Percentiles rank a stretch among this genome's conserved stretches.
phyloP scores from a whole-genome alignment of 2,113 vertebrate genomes.

The Hyla sarda region DNA sequence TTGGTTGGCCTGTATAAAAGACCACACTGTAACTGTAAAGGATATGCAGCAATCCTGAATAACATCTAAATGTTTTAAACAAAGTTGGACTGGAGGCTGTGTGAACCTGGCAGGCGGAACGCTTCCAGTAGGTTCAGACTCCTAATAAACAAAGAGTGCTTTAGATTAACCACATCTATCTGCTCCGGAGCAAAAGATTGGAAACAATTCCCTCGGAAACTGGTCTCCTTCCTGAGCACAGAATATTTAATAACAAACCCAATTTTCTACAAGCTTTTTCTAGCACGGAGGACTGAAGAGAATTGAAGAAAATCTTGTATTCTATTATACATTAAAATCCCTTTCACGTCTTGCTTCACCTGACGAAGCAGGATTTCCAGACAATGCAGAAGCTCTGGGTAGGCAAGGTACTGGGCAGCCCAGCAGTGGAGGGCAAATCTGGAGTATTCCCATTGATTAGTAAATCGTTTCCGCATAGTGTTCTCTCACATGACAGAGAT shows the following conservation, averaged over 20 bases:
- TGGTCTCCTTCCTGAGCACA: slow-evolving; percentile 39
- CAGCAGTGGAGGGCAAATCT: too few relatives aligned
- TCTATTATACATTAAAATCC: not conserved
- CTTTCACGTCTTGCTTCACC: too few relatives aligned
- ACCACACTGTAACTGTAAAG: not conserved
- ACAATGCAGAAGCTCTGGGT: too few relatives aligned
- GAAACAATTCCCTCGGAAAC: slow-evolving; percentile 51
- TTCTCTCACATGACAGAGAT: too few relatives aligned
- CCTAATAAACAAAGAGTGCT: slow-evolving; percentile 2
- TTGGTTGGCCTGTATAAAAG: not conserved
- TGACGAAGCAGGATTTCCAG: too few relatives aligned
- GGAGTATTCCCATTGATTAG: too few relatives aligned
- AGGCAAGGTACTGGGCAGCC: too few relatives aligned
- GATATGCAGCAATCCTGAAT: too few relatives aligned
- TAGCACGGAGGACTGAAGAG: not conserved
- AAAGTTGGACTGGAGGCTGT: not conserved
- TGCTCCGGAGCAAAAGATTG: slow-evolving; percentile 19
- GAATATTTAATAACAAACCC: slow-evolving; percentile 36
- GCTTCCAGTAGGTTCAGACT: not conserved
- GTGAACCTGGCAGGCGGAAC: slow-evolving; percentile 18
- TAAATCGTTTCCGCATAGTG: too few relatives aligned
- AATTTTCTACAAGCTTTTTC: slow-evolving; percentile 8
- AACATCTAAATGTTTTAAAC: not conserved
- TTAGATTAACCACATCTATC: slow-evolving; percentile 12
- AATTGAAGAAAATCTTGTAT: not conserved